Percentiles rank a stretch among this genome's conserved stretches.
Evolutionary conservation across 1,140 invertebrate species (phyloP).

Genomic region (Drosophila equinoxialis): DNA sequence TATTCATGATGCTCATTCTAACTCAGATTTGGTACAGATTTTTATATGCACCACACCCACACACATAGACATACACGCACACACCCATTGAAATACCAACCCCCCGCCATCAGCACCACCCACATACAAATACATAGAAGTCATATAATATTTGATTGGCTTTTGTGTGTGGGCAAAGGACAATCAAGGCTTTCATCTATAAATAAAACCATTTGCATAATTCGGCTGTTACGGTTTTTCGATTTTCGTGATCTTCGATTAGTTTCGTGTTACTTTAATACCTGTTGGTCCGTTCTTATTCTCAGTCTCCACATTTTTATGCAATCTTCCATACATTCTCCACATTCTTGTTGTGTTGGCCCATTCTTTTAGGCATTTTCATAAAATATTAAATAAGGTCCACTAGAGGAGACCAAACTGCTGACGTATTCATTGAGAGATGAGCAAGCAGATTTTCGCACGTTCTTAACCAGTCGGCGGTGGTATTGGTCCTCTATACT

Average conservation of each 20-base stretch:
- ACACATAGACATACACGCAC: slow-evolving; percentile 37
- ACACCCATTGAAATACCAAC: slow-evolving; percentile 1
- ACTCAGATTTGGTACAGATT: slow-evolving; percentile 64
- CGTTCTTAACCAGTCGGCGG: slow-evolving; percentile 51
- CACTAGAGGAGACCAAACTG: slow-evolving; percentile 38
- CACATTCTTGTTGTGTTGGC: neutral
- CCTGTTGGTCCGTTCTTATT: slow-evolving; percentile 30
- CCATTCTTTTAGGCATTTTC: slow-evolving; percentile 41
- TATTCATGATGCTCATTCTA: slow-evolving; percentile 67
- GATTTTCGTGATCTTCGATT: slow-evolving; percentile 52
- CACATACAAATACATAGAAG: neutral
- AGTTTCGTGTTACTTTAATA: slow-evolving; percentile 48
- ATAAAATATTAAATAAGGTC: slow-evolving; percentile 57
- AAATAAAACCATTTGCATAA: slow-evolving; percentile 72
- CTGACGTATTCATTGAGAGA: slow-evolving; percentile 62
- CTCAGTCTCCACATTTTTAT: neutral
- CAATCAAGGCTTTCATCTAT: slow-evolving; percentile 76
- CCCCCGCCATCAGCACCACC: neutral
- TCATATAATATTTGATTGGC: slow-evolving; percentile 57
- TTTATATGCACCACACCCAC: slow-evolving; percentile 57
- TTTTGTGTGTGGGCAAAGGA: slow-evolving; percentile 23
- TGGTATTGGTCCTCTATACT: neutral
- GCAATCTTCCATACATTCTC: no score
- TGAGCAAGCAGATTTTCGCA: slow-evolving; percentile 65
- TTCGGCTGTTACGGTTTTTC: slow-evolving; percentile 47